A percentile compares a stretch with the other conserved stretches of the same genome.
phyloP scores from a whole-genome alignment of 2,888 invertebrate genomes.

The Caenorhabditis parvicauda region DNA sequence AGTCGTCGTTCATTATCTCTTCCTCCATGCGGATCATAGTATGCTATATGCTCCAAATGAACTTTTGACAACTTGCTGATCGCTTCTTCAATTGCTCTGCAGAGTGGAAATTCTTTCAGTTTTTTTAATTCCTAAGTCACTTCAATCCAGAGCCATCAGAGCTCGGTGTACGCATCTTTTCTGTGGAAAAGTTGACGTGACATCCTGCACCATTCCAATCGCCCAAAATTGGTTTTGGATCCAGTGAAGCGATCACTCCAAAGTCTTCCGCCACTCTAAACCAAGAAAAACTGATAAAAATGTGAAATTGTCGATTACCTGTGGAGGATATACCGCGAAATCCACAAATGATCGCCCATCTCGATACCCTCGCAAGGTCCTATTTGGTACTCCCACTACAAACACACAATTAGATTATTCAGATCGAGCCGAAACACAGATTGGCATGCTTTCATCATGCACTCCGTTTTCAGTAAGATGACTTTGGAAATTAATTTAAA shows the following conservation, averaged over 20 bases:
- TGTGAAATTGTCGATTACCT: conserved; percentile 32
- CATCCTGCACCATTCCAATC: conserved; percentile 89
- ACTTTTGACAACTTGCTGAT: conserved; percentile 87
- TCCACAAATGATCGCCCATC: conserved; percentile 67
- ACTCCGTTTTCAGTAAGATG: no score
- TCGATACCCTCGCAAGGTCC: conserved; percentile 67
- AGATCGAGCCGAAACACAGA: no score
- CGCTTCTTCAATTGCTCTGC: conserved; percentile 82
- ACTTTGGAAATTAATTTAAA: not conserved
- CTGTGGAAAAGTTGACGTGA: conserved; percentile 91
- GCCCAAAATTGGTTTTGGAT: conserved; percentile 65
- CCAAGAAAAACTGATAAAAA: not conserved
- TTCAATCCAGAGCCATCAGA: conserved; percentile 65
- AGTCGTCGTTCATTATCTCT: conserved; percentile 91
- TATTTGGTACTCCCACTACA: conserved; percentile 64
- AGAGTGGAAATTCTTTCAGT: conserved; percentile 2
- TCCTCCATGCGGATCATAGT: conserved; percentile 86
- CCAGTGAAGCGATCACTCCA: conserved; percentile 64
- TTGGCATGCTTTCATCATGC: no score
- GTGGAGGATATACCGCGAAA: conserved; percentile 65
- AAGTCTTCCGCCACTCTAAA: conserved; percentile 43
- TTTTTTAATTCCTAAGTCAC: conserved; percentile 22
- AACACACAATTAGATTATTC: no score
- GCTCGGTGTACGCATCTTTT: conserved; percentile 82
- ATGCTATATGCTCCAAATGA: conserved; percentile 85